These are phyloP conservation scores for Lepilemur ruficaudatus DNA, from an alignment of 2,797 vertebrate genomes.

Conservation along the genomic window DNA sequence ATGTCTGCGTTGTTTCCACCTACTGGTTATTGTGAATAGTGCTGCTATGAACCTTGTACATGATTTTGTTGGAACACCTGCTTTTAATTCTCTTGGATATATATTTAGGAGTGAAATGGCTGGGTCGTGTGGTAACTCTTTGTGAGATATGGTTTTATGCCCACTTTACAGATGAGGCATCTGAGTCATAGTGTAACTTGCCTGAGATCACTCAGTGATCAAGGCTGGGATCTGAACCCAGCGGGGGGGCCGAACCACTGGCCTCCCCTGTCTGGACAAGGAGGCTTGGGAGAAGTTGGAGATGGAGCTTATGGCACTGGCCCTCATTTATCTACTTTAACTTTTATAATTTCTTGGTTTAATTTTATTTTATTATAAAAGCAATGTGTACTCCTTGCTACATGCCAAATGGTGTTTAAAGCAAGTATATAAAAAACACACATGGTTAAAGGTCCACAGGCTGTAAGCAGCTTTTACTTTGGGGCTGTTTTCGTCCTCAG, in stretches of 20 bases:
- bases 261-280: background rate
- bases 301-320: background rate
- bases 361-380: background rate
- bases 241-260: background rate
- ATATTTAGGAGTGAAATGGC: background rate
- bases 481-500: background rate
- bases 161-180: background rate
- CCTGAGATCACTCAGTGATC: background rate
- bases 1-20: background rate
- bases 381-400: background rate
- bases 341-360: background rate
- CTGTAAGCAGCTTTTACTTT: background rate
- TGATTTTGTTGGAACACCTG: background rate
- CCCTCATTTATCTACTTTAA: background rate
- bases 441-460: fast-evolving
- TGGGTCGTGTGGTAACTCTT: background rate
- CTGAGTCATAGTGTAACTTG: background rate
- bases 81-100: background rate
- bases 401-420: background rate
- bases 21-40: background rate
- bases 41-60: background rate
- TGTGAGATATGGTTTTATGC: background rate
- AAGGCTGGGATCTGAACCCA: background rate
- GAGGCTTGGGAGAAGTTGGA: background rate
- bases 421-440: background rate